Percentiles rank a stretch among this genome's conserved stretches.
Conservation (phyloP, 2,113 vertebrate genomes). For the Salvelinus namaycush region DNA sequence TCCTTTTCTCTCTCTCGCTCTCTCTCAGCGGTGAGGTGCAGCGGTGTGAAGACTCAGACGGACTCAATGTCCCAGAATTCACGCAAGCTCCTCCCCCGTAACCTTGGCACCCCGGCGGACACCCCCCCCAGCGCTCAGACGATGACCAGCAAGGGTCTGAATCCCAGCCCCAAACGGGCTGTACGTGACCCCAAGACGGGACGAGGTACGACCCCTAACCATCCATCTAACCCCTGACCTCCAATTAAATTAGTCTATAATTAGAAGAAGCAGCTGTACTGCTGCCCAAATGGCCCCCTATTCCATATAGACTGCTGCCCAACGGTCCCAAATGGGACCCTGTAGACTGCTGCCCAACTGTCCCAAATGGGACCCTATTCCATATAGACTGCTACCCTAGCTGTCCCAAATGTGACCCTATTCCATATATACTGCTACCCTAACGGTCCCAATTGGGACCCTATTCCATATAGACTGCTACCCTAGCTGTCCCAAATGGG, state of each 20-base stretch:
- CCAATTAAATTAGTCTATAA: background rate
- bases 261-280: background rate
- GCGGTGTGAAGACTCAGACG: slow-evolving; percentile 90
- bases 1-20: too few relatives aligned
- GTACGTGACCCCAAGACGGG: slow-evolving; percentile 97
- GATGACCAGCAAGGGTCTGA: slow-evolving; percentile 85
- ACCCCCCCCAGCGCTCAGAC: slow-evolving; percentile 88
- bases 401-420: too few relatives aligned
- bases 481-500: too few relatives aligned
- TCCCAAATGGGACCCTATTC: too few relatives aligned
- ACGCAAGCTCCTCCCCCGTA: slow-evolving; percentile 88
- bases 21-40: slow-evolving; percentile 87
- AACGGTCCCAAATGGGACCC: too few relatives aligned
- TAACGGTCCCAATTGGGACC: too few relatives aligned
- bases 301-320: too few relatives aligned
- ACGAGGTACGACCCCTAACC: slow-evolving; percentile 79
- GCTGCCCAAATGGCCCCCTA: background rate
- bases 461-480: too few relatives aligned
- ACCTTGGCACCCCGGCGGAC: slow-evolving; percentile 91
- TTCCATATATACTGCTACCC: too few relatives aligned
- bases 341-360: too few relatives aligned
- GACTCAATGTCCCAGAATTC: slow-evolving; percentile 98
- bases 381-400: too few relatives aligned
- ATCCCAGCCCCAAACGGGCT: slow-evolving; percentile 95
- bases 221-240: too few relatives aligned